phyloP scores from a whole-genome alignment of 2,888 invertebrate species.

The Podabrus alpinus region DNA sequence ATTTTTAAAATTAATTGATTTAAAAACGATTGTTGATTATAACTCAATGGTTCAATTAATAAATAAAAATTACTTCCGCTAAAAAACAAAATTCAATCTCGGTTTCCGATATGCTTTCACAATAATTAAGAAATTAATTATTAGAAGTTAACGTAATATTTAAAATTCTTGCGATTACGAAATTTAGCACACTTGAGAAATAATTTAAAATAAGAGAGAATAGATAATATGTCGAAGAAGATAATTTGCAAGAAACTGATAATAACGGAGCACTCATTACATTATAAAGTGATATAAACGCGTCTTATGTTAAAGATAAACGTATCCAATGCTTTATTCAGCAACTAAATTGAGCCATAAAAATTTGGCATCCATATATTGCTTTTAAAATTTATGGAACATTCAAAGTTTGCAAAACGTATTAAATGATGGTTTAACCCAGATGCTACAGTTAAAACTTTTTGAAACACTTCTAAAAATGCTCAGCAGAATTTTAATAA shows the following conservation, averaged over 20 bases:
- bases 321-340: background rate
- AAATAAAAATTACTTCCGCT: background rate
- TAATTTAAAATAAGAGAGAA: background rate
- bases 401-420: slow-evolving; percentile 3
- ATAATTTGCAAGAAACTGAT: background rate
- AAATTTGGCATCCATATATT: slow-evolving; percentile 5
- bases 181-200: background rate
- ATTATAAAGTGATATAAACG: background rate
- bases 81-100: background rate
- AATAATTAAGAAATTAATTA: background rate
- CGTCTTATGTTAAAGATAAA: background rate
- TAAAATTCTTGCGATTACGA: background rate
- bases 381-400: slow-evolving; percentile 7
- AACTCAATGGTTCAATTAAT: background rate
- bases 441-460: slow-evolving; percentile 7
- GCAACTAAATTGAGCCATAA: slow-evolving; percentile 1
- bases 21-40: background rate
- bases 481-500: background rate
- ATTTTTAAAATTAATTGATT: background rate
- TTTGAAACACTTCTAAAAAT: background rate
- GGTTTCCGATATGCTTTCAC: background rate
- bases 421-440: slow-evolving; percentile 7
- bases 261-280: background rate
- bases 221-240: no score
- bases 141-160: background rate